Base-by-base conservation (phyloP, 2,113 vertebrate species). In the Oriolus oriolus region DNA sequence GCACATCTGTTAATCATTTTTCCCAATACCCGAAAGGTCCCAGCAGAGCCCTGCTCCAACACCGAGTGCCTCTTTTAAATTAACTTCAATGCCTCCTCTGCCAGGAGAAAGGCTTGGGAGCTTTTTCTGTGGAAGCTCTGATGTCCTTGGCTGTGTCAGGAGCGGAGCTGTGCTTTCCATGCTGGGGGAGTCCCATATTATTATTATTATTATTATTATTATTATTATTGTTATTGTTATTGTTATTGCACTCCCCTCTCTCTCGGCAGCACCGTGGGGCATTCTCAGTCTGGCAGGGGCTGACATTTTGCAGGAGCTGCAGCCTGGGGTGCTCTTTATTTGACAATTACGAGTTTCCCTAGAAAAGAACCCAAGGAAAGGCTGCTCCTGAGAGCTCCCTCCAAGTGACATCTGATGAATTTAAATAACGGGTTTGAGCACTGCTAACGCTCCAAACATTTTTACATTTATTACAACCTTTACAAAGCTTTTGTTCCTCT, bases 371-470 rank as follows among this genome's bases (percentile, higher is more conserved):
- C 60, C 60, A 21, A 4, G 75, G 7, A 63, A 81, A 84, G 83
- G 33, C 57, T 87, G 54, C 5, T 95, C 63, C 92, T 87, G 63
- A 91, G 80, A 93, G 94, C 94, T 88, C 93, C 91, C 95, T 95
- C 83, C 90, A 56, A 88, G 97, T 88, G 95, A 93, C 95, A 85
- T 63, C 95, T 96, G 96, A 84, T 26, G 87, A 84, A 47, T 96
- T 93, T 49, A 90, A 96, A 93, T 97, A 84, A 88, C 4, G 7
- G 95, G 89, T 30, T 81, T 91, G 35, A 82, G 89, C 83, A 9
- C 69, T 30, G 85, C 89, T 52, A 84, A 76, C 15, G 16, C 93
- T 93, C 83, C 96, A 96, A 97, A 96, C 95, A 96, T 94, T 94
- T 87, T 65, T 66, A 95, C 95, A 69, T 89, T 91, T 95, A 76